Evolutionary conservation across 2,113 vertebrate species (phyloP).

Genomic region (Tursiops truncatus): DNA sequence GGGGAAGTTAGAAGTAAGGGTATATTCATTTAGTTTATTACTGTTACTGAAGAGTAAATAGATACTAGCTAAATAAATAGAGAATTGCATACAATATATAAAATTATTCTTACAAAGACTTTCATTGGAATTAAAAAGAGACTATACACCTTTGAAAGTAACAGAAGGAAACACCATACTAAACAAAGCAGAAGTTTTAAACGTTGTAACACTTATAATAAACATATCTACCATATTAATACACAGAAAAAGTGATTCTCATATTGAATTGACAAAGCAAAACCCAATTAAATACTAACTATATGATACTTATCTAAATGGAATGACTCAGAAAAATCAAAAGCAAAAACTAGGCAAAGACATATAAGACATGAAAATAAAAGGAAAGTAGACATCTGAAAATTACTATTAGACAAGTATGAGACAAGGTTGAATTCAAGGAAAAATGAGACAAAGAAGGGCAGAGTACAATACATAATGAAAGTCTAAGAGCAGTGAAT

Average conservation of each 20-base stretch:
- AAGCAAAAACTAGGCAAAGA: background rate
- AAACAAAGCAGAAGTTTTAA: background rate
- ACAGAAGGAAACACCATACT: background rate
- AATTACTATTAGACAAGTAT: background rate
- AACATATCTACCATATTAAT: background rate
- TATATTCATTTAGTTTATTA: background rate
- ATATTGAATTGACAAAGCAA: background rate
- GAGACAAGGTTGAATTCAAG: background rate
- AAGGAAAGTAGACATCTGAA: background rate
- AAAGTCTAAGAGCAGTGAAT: background rate
- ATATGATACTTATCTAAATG: background rate
- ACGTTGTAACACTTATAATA: background rate
- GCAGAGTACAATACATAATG: background rate
- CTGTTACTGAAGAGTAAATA: background rate
- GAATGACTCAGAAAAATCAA: background rate
- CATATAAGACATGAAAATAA: background rate
- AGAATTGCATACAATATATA: background rate
- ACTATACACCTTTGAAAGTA: background rate
- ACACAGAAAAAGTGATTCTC: background rate
- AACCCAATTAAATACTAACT: background rate
- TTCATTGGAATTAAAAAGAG: background rate
- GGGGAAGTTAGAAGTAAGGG: background rate
- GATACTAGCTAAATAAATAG: background rate
- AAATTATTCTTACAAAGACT: conserved; percentile 16
- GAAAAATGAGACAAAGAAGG: background rate